Conservation (phyloP, 2,888 invertebrate species). For the Eulithis testata region DNA sequence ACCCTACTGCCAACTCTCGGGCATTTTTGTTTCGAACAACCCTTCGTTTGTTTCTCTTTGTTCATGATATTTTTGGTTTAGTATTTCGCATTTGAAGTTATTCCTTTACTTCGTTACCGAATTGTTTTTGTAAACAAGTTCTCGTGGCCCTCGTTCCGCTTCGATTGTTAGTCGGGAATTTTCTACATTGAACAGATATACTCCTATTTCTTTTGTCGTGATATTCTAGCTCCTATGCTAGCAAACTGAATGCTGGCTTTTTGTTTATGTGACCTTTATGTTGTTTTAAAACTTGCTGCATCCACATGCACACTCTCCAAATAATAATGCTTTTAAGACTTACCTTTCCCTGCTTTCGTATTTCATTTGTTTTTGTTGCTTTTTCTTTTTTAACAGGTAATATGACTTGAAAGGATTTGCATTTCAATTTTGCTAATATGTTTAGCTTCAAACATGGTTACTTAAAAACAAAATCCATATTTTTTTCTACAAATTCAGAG, state of each 20-base stretch:
- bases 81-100: constrained; percentile 62
- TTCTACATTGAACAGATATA: constrained; percentile 40
- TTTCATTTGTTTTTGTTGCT: constrained; percentile 13
- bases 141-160: constrained; percentile 46
- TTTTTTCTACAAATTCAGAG: too few species aligned
- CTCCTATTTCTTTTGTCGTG: constrained; percentile 36
- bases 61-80: constrained; percentile 66
- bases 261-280: constrained; percentile 1
- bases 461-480: too few species aligned
- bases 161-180: constrained; percentile 42
- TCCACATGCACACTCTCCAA: background rate
- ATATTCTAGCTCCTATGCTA: constrained; percentile 3
- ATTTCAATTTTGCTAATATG: too few species aligned
- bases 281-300: constrained; percentile 2
- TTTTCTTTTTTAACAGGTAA: background rate
- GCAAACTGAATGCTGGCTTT: background rate
- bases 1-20: constrained; percentile 50
- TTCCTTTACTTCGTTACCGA: constrained; percentile 63
- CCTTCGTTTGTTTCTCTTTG: constrained; percentile 66
- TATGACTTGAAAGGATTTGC: too few species aligned
- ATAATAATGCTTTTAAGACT: constrained; percentile 25
- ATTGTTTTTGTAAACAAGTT: constrained; percentile 68
- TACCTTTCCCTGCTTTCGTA: background rate
- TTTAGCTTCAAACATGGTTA: too few species aligned
- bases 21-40: constrained; percentile 66